Conservation (phyloP, 1,140 invertebrate species). For the Orussus abietinus region DNA sequence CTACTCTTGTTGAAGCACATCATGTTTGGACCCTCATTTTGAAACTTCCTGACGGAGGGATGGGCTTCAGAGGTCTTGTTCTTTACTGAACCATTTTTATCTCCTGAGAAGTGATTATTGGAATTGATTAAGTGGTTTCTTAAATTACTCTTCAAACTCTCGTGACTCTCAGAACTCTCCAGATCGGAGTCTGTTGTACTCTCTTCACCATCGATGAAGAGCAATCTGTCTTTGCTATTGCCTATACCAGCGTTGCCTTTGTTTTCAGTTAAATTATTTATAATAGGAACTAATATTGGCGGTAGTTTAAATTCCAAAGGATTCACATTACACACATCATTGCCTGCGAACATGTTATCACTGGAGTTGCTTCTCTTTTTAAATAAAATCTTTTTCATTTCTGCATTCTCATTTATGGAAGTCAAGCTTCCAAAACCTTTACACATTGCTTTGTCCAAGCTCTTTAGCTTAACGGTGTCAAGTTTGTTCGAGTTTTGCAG, state of each 20-base stretch:
- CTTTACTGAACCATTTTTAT: too few relatives aligned
- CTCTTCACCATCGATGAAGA: slow-evolving; percentile 12
- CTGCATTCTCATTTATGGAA: slow-evolving; percentile 42
- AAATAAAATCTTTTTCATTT: slow-evolving; percentile 37
- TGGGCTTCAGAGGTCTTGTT: not conserved
- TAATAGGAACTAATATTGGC: slow-evolving; percentile 66
- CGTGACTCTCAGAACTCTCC: slow-evolving; percentile 38
- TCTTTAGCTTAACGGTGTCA: slow-evolving; percentile 29
- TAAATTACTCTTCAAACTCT: slow-evolving; percentile 34
- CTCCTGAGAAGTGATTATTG: slow-evolving; percentile 6
- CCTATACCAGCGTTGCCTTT: slow-evolving; percentile 8
- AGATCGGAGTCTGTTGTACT: slow-evolving; percentile 30
- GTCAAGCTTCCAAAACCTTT: slow-evolving; percentile 39
- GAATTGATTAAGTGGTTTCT: slow-evolving; percentile 31
- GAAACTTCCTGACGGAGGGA: not conserved
- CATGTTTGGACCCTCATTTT: too few relatives aligned
- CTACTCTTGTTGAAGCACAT: too few relatives aligned
- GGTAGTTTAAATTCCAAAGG: slow-evolving; percentile 57
- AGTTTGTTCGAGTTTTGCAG: slow-evolving; percentile 38
- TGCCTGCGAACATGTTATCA: slow-evolving; percentile 32
- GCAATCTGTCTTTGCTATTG: slow-evolving; percentile 36
- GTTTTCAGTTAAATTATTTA: slow-evolving; percentile 51
- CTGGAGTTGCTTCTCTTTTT: slow-evolving; percentile 38
- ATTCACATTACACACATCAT: slow-evolving; percentile 30
- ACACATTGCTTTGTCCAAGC: slow-evolving; percentile 27